Evolutionary conservation across 2,888 invertebrate genomes (phyloP).

Genomic region (Aphrophora alni): DNA sequence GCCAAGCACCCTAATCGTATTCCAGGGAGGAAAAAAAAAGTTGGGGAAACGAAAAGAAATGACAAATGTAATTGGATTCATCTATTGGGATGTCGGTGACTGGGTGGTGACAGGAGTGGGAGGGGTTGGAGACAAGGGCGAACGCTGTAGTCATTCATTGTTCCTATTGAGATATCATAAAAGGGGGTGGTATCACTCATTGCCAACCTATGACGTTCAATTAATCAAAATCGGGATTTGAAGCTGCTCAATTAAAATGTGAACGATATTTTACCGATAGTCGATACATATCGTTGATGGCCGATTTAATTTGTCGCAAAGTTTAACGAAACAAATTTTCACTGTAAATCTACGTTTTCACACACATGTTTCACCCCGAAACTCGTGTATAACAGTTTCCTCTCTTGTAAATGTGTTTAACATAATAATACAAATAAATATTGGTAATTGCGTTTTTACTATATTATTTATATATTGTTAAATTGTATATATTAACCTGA

Average conservation of each 20-base stretch:
- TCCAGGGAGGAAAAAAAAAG: not conserved
- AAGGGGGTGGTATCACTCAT: not conserved
- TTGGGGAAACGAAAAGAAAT: conserved; percentile 9
- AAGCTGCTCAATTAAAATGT: not conserved
- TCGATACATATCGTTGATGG: too few relatives aligned
- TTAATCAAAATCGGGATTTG: not conserved
- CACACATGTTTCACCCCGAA: too few relatives aligned
- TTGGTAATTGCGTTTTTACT: too few relatives aligned
- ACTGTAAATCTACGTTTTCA: not conserved
- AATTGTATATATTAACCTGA: too few relatives aligned
- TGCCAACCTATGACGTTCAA: conserved; percentile 2
- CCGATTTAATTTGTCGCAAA: too few relatives aligned
- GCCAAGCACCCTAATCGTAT: not conserved
- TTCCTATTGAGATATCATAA: not conserved
- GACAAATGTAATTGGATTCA: conserved; percentile 9
- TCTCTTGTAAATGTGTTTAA: too few relatives aligned
- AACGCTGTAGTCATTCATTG: not conserved
- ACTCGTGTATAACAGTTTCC: too few relatives aligned
- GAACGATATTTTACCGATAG: not conserved
- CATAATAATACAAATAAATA: too few relatives aligned
- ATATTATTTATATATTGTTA: too few relatives aligned
- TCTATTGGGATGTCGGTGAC: conserved; percentile 2
- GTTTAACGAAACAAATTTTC: not conserved
- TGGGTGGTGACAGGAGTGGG: not conserved
- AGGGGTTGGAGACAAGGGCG: not conserved